These are phyloP conservation scores for Lophura nycthemera DNA, from an alignment of 2,113 vertebrate species.

Conservation along the genomic window DNA sequence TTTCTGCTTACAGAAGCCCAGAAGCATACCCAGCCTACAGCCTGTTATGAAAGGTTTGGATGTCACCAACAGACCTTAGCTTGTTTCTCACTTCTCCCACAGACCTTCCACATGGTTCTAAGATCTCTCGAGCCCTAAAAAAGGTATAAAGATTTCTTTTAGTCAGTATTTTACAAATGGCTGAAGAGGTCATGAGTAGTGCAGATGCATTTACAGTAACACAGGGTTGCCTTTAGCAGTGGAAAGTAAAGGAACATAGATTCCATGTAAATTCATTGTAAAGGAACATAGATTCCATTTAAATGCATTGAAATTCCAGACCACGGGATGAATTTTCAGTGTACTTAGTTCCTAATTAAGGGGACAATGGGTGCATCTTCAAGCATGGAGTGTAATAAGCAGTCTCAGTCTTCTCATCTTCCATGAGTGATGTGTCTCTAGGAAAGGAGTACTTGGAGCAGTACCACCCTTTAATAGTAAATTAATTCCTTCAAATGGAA, in stretches of 20 bases:
- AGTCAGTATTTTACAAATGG: neutral
- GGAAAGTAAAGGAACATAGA: neutral
- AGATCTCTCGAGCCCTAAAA: neutral
- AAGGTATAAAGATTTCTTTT: neutral
- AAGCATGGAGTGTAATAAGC: rapidly evolving
- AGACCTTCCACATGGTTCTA: neutral
- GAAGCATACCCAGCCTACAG: neutral
- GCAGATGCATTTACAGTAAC: neutral
- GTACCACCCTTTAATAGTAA: neutral
- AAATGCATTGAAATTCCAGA: neutral
- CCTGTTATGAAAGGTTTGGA: neutral
- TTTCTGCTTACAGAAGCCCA: neutral
- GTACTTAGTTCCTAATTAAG: neutral
- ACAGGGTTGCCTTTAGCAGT: neutral
- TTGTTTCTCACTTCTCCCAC: neutral
- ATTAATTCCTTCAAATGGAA: neutral
- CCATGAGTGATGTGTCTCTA: neutral
- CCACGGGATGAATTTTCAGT: neutral
- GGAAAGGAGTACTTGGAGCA: neutral
- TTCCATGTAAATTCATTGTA: neutral
- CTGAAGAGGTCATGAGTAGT: neutral
- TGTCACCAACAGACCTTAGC: neutral
- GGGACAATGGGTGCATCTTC: neutral
- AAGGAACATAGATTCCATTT: too few species aligned
- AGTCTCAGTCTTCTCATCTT: neutral